Conservation (phyloP, 2,797 vertebrate species). For the Nyctalus aviator region DNA sequence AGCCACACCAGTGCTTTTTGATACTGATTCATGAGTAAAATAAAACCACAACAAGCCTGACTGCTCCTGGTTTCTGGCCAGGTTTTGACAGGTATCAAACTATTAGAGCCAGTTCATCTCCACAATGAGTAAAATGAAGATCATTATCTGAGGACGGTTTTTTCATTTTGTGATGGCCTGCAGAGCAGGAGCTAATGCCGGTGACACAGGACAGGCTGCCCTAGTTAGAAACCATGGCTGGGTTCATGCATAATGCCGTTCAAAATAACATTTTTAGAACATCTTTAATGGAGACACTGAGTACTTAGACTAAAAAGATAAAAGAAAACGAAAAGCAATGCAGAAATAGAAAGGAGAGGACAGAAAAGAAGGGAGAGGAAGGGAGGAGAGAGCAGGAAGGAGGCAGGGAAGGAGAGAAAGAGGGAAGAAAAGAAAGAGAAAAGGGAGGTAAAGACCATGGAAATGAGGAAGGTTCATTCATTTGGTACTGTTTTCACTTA, state of each 20-base stretch:
- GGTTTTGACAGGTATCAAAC: constrained; percentile 2
- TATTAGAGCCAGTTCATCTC: not conserved
- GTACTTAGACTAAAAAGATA: not conserved
- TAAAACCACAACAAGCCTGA: not conserved
- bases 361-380: not conserved
- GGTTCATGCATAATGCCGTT: not conserved
- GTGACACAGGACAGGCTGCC: not conserved
- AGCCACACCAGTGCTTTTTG: not conserved
- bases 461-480: not conserved
- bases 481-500: not conserved
- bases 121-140: not conserved
- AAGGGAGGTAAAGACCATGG: not conserved
- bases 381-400: fast-evolving
- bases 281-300: not conserved
- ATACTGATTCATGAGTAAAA: not conserved
- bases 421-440: too few species aligned
- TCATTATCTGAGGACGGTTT: not conserved
- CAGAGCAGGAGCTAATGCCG: not conserved
- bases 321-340: not conserved
- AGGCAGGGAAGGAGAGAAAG: not conserved
- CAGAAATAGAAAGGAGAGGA: not conserved
- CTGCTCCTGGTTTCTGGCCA: not conserved
- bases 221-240: not conserved
- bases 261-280: not conserved
- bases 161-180: not conserved